A percentile compares a stretch with the other conserved stretches of the same genome.
phyloP scores from a whole-genome alignment of 2,113 vertebrate genomes.

The human (Homo sapiens) region DNA sequence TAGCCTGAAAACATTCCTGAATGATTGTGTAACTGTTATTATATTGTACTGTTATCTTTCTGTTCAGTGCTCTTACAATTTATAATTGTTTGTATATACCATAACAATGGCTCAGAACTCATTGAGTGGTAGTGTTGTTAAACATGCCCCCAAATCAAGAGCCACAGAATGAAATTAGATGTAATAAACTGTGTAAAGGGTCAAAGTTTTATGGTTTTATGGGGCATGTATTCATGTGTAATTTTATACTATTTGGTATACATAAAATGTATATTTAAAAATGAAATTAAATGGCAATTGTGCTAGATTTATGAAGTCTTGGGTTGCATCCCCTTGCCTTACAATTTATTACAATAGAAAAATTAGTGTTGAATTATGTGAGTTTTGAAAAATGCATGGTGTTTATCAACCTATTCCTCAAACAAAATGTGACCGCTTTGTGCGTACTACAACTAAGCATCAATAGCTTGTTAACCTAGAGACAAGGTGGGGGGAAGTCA shows the following conservation, averaged over 20 bases:
- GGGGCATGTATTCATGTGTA: constrained; percentile 45
- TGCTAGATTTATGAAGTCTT: constrained; percentile 62
- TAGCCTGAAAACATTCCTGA: neutral
- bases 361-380: constrained; percentile 65
- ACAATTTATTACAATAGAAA: constrained; percentile 53
- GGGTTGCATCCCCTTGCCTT: neutral
- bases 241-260: constrained; percentile 61
- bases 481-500: rapidly evolving
- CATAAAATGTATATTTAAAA: constrained; percentile 63
- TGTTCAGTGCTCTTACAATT: constrained; percentile 13
- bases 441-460: neutral
- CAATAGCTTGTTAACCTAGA: neutral
- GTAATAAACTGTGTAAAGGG: constrained; percentile 19
- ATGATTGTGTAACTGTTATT: neutral
- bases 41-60: neutral
- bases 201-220: constrained; percentile 37
- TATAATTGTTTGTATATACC: constrained; percentile 30
- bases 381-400: constrained; percentile 51
- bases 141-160: constrained; percentile 18
- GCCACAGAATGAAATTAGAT: neutral
- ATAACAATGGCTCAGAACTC: constrained; percentile 10
- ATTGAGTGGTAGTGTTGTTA: neutral
- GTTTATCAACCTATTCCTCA: constrained; percentile 60
- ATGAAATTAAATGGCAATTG: constrained; percentile 33
- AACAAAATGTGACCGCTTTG: neutral